Evolutionary conservation across 30 jellyfish, hydroid and myxozoan species (phyloP).

Genomic region (Cassiopea andromeda): DNA sequence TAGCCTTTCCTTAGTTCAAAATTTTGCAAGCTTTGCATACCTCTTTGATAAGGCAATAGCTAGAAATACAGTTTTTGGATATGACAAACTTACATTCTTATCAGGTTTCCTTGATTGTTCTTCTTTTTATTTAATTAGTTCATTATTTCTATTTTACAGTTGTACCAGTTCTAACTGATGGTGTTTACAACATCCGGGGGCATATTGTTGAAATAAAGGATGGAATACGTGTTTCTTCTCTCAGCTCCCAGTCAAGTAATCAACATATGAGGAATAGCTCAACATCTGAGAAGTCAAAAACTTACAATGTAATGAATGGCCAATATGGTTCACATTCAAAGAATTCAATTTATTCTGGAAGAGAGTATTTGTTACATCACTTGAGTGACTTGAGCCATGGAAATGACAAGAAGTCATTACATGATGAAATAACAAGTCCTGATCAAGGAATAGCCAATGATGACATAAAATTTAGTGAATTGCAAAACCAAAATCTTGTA

Average conservation of each 20-base stretch:
- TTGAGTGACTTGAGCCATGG: conserved; percentile 45
- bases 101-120: no score
- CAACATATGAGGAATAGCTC: conserved; percentile 40
- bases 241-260: neutral
- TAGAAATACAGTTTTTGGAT: no score
- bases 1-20: no score
- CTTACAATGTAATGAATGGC: neutral
- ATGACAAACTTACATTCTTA: no score
- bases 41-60: no score
- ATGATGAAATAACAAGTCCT: neutral
- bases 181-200: conserved; percentile 84
- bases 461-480: neutral
- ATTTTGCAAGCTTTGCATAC: no score
- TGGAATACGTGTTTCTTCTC: conserved; percentile 77
- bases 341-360: conserved; percentile 65
- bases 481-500: neutral
- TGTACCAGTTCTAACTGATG: conserved; percentile 68
- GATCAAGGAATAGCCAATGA: neutral
- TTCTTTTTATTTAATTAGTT: no score
- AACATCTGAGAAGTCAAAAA: conserved; percentile 11
- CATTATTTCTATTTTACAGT: neutral
- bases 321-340: conserved; percentile 24
- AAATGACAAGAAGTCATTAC: neutral
- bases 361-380: conserved; percentile 48
- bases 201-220: conserved; percentile 85